Evolutionary conservation across 1,140 invertebrate genomes (phyloP), one percentile per base, ranked within the genome.

Genomic region (Papilio polytes): DNA sequence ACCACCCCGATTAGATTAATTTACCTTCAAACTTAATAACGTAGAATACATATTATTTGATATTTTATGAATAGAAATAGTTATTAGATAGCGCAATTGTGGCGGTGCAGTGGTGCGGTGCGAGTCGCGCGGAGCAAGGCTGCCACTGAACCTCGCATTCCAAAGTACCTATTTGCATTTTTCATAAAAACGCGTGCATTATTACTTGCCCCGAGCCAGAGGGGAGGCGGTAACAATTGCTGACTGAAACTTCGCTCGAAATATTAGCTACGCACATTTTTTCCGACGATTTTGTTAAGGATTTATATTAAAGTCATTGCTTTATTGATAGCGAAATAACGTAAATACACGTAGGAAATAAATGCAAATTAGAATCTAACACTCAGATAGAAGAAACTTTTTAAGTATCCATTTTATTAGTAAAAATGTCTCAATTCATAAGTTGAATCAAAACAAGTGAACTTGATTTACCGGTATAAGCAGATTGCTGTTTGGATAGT

Each of bases 111-210:
- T 77, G 46, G 20, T 31, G 51, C 4, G 51, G 46, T 20, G 9
- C 3, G 20, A 22, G 59, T 12, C 51, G 44, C 51, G 20, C 20
- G 1, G 3, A 56, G 74, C 73, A 12, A 36, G 12, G 12, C 3
- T 18, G 22, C 7, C 48, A 56, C 31, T 53, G 44, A 44, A 22
- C 3, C 26, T 56, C n/a, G 51, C 2, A 26, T 12, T 56, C 46
- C 7, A 13, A 2, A 77, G 48, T 36, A 41, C 36, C 36, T 41
- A 56, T 9, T 77, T 77, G 51, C 74, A 53, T 77, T 77, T 77
- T 56, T 77, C 48, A 56, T 77, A 36, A 56, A n/a, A 77, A 51
- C 51, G 22, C 26, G 20, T 26, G 48, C 74, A 53, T 77, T 77
- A 77, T 77, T 26, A 53, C 74, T 76, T 31, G 51, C 51, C 22